phyloP scores from a whole-genome alignment of 2,888 invertebrate species.

The Synergus gifuensis region DNA sequence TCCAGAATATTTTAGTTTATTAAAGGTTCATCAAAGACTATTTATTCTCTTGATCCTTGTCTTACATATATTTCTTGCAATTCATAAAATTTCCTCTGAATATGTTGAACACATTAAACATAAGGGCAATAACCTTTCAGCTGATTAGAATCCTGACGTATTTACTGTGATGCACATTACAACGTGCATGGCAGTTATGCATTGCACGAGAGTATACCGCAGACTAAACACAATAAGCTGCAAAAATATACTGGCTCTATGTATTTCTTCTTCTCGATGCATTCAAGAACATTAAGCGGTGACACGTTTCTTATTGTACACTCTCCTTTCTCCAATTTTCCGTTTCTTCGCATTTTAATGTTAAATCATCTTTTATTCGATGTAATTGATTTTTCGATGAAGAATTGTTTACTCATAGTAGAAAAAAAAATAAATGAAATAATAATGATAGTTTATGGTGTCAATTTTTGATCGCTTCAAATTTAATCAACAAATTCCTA shows the following conservation, averaged over 20 bases:
- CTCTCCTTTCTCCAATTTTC: not conserved
- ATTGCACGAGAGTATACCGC: not conserved
- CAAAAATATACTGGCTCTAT: not conserved
- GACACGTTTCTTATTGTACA: not conserved
- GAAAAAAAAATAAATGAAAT: too few relatives aligned
- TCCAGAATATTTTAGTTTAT: too few relatives aligned
- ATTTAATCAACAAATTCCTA: too few relatives aligned
- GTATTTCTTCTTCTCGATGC: not conserved
- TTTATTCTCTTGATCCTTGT: too few relatives aligned
- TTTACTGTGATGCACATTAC: slow-evolving; percentile 10
- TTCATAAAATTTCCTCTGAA: not conserved
- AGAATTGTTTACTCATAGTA: too few relatives aligned
- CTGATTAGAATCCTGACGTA: slow-evolving; percentile 45
- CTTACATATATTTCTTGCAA: too few relatives aligned
- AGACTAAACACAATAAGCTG: slow-evolving; percentile 4
- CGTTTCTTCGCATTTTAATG: not conserved
- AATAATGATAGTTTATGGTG: too few relatives aligned
- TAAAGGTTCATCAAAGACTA: too few relatives aligned
- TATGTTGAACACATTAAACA: not conserved
- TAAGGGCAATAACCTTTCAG: slow-evolving; percentile 48
- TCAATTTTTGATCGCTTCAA: too few relatives aligned
- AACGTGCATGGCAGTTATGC: not conserved
- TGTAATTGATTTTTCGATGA: not conserved
- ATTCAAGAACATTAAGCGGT: not conserved
- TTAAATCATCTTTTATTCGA: not conserved